Evolutionary conservation across 2,888 invertebrate genomes (phyloP).

Genomic region (Cheilosia impressa): DNA sequence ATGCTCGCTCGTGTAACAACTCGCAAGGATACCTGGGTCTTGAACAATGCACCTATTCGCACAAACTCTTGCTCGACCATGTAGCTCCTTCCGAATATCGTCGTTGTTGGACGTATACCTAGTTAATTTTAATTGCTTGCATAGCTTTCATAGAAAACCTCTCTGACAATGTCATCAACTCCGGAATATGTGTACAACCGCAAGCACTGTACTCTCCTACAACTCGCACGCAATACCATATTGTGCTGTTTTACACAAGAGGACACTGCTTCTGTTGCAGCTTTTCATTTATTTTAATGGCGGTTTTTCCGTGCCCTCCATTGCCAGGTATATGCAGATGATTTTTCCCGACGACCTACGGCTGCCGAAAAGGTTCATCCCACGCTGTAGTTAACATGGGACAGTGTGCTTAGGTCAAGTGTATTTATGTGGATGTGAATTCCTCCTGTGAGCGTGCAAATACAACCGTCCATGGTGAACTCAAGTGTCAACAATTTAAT

Average conservation of each 20-base stretch:
- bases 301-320: conserved; percentile 29
- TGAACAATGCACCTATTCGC: background rate
- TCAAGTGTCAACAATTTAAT: conserved; percentile 68
- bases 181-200: conserved; percentile 31
- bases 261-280: conserved; percentile 16
- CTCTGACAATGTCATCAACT: conserved; percentile 26
- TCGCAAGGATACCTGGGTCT: conserved; percentile 5
- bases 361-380: conserved; percentile 17
- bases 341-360: conserved; percentile 25
- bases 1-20: background rate
- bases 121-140: conserved; percentile 47
- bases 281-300: conserved; percentile 29
- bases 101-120: background rate
- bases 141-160: conserved; percentile 7
- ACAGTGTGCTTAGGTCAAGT: background rate
- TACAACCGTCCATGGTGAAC: conserved; percentile 30
- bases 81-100: background rate
- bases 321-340: conserved; percentile 30
- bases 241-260: background rate
- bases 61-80: background rate
- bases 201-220: conserved; percentile 25
- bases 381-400: background rate
- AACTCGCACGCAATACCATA: background rate
- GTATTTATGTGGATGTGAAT: background rate
- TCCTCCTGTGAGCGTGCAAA: background rate